Percentiles rank a stretch among this genome's conserved stretches.
Conservation (phyloP, 2,888 invertebrate genomes). For the Atethmia centrago region DNA sequence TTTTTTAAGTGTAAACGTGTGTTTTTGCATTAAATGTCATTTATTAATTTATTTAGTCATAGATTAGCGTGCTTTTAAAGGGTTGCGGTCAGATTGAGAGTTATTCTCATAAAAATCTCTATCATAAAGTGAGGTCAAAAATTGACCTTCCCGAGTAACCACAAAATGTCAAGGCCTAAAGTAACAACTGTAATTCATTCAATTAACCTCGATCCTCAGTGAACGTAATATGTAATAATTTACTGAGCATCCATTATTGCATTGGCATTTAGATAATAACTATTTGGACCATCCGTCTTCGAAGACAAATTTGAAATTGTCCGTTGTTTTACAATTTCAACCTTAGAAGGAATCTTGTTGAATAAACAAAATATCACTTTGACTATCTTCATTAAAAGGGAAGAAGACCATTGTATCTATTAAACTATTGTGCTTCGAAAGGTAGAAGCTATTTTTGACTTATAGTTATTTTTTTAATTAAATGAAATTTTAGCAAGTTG, state of each 20-base stretch:
- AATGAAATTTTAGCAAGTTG: too few relatives aligned
- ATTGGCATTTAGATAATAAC: constrained; percentile 61
- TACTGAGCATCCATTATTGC: constrained; percentile 42
- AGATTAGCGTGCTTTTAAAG: not conserved
- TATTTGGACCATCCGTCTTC: constrained; percentile 34
- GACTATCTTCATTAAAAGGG: too few relatives aligned
- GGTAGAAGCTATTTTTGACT: too few relatives aligned
- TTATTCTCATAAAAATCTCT: not conserved
- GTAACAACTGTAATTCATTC: constrained; percentile 43
- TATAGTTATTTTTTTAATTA: too few relatives aligned
- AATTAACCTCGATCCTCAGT: constrained; percentile 53
- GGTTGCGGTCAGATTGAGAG: too few relatives aligned
- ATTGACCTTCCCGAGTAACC: constrained; percentile 38
- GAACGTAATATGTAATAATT: constrained; percentile 52
- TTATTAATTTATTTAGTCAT: not conserved
- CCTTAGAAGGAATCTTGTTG: too few relatives aligned
- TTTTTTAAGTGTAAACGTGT: not conserved
- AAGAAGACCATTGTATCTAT: too few relatives aligned
- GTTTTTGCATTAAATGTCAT: not conserved
- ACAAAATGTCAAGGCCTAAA: constrained; percentile 55
- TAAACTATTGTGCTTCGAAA: too few relatives aligned
- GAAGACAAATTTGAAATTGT: constrained; percentile 13
- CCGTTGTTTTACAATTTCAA: too few relatives aligned
- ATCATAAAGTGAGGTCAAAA: not conserved
- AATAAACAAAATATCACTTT: too few relatives aligned